Base-by-base conservation (phyloP, 2,888 invertebrate genomes). In the Tridacna gigas region DNA sequence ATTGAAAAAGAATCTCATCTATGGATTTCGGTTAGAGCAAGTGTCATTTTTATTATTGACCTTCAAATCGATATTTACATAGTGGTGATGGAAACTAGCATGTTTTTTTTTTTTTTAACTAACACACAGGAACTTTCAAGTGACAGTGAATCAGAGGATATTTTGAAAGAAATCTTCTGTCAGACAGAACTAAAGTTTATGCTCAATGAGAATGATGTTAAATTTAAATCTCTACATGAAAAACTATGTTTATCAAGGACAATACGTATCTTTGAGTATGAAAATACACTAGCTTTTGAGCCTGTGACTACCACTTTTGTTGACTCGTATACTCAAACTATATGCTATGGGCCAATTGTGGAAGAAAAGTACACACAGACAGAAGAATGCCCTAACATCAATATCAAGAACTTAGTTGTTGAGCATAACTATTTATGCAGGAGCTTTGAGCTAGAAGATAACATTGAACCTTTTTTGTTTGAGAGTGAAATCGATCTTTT, bases 201-300 rank as follows among this genome's bases (percentile, higher is more conserved):
- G 22, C 37, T 47, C 13, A 47, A 73, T 73, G 73, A 73, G 18
- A 73, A 13, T 73, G 48, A 48, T 18, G 12, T 48, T n/a, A 73
- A 73, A 73, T 73, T 73, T 25, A 73, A 47, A 73, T 47, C 45
- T 12, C 47, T 73, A 73, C 73, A 45, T 9, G 25, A 5, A n/a
- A 25, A 73, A n/a, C 47, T n/a, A 22, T 47, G 48, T 47, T n/a
- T 73, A 20, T 73, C 73, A 47, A 37, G 73, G n/a, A 45, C 37
- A 25, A n/a, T 73, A 45, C 15, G 47, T 37, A 77, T 71, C 18
- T 61, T 71, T 47, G 81, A 77, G 60, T 71, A 15, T 61, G 74
- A 81, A 61, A 71, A 81, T 63, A 81, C 77, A 25, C 73, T 71
- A 71, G 73, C 48, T 25, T 63, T 71, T 77, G 45, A 73, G n/a